Evolutionary conservation across 2,113 vertebrate genomes (phyloP), one percentile per base, ranked within the genome.

Genomic region (Talpa occidentalis): DNA sequence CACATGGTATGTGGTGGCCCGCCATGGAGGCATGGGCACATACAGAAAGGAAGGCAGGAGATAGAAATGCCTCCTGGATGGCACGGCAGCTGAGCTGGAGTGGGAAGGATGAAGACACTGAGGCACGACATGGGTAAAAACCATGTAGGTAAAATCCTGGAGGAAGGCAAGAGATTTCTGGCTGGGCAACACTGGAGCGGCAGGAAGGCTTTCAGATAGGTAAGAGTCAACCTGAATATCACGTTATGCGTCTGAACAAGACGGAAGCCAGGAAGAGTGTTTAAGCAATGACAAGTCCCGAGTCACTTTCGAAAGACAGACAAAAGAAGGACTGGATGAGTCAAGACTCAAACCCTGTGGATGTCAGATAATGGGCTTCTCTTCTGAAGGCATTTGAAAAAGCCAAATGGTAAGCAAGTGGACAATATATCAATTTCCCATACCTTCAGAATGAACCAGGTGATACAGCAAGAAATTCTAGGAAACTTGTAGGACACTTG

Each of bases 301-400:
- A 76, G 77, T 44, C 80, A 84, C 22, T 70, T 87, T 56, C n/a
- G 56, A 79, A 94, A 85, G 59, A 91, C 12, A 89, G 74, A 89
- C 52, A 37, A 84, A 74, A 28, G 72, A 79, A 26, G 21, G 2
- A 60, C 37, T 54, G 78, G 73, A 69, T 47, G 26, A 91, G 59
- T 94, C 8, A 52, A 96, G 59, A 78, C 60, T 90, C 30, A 54
- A 78, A 56, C 67, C 56, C 21, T 59, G 64, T n/a, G 64, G 67
- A n/a, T 28, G 17, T 44, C 52, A 85, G 60, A 10, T 10, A 19
- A 21, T 62, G 44, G 17, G 10, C 32, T 87, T 62, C 66, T 79
- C 76, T 76, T 59, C 35, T 69, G 44, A 54, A 1, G 90, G 54
- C 56, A 85, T 54, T 8, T 86, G n/a, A 89, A 44, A 88, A 79